phyloP scores from a whole-genome alignment of 2,113 vertebrate species.

The Rattus rattus region DNA sequence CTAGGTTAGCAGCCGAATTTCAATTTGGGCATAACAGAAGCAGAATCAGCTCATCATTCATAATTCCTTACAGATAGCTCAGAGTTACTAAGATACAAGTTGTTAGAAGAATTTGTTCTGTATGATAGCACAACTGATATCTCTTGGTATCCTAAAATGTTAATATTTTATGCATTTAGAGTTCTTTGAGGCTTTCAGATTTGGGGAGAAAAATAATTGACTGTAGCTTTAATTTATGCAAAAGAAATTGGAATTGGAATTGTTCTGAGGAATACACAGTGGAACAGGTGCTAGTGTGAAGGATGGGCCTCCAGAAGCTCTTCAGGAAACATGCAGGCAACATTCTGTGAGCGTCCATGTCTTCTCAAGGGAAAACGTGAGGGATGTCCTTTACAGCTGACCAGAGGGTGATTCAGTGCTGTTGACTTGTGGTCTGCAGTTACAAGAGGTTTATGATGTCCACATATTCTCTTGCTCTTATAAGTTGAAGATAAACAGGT shows the following conservation, averaged over 20 bases:
- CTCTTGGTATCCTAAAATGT: background rate
- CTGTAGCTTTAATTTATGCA: background rate
- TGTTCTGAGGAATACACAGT: background rate
- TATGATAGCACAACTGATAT: background rate
- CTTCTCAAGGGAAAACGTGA: background rate
- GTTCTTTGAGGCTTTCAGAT: background rate
- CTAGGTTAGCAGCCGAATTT: background rate
- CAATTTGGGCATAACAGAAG: background rate
- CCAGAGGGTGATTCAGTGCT: background rate
- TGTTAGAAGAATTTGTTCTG: background rate
- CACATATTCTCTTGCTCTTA: constrained; percentile 43
- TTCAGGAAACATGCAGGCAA: background rate
- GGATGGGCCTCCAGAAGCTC: background rate
- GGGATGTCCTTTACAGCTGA: background rate
- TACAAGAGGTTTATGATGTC: constrained; percentile 48
- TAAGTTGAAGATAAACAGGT: constrained; percentile 57
- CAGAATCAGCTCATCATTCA: background rate
- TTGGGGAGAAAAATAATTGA: background rate
- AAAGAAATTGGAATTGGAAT: background rate
- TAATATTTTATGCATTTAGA: background rate
- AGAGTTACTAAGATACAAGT: background rate
- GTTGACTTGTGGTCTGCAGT: background rate
- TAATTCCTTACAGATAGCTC: background rate
- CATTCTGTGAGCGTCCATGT: background rate
- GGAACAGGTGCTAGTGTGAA: background rate